phyloP scores from a whole-genome alignment of 2,888 invertebrate species.

The Netelia fuscicornis region DNA sequence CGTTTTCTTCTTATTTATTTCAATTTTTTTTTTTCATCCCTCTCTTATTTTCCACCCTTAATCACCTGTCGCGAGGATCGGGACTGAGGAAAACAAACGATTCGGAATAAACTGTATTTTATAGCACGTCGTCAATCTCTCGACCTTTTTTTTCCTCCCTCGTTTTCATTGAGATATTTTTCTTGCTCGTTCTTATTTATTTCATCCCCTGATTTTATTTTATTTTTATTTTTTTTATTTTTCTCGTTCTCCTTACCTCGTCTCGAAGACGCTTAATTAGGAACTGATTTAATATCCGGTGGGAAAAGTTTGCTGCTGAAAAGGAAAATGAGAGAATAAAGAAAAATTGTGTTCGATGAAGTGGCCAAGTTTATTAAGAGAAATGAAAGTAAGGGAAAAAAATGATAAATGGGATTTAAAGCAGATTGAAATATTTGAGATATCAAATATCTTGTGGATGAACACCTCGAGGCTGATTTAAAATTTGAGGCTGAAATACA shows the following conservation, averaged over 20 bases:
- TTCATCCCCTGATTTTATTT: no score
- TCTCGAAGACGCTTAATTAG: neutral
- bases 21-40: conserved; percentile 2
- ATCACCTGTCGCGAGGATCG: conserved; percentile 36
- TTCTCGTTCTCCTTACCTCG: no score
- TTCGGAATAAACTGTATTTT: conserved; percentile 14
- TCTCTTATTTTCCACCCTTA: conserved; percentile 8
- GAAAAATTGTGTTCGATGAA: neutral
- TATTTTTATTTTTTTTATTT: no score
- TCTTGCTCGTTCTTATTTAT: neutral
- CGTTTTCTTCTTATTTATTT: neutral
- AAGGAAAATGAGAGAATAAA: neutral
- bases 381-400: neutral
- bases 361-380: neutral
- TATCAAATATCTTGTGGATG: neutral
- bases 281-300: neutral
- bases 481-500: no score
- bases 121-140: neutral
- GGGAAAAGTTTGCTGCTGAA: neutral
- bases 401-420: neutral
- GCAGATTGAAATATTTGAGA: neutral
- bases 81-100: conserved; percentile 47
- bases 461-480: no score
- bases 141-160: neutral
- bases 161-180: neutral